A percentile compares a stretch with the other conserved stretches of the same genome.
Evolutionary conservation across 2,797 vertebrate genomes (phyloP).

Genomic region (Botia almorhae): DNA sequence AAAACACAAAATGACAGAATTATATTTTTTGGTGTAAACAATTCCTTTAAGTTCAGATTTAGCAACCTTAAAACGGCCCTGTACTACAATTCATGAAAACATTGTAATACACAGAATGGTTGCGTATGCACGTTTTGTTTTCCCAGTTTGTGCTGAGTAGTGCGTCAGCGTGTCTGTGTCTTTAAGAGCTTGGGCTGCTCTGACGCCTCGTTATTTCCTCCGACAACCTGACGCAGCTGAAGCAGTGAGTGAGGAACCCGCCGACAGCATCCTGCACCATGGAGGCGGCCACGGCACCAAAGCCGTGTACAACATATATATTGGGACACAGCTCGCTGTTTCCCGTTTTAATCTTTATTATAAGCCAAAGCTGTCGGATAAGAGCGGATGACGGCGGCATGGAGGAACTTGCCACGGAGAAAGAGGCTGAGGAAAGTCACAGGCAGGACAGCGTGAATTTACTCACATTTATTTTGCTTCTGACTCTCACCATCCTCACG

Average conservation of each 20-base stretch:
- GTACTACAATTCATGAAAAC: too few species aligned
- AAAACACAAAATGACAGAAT: too few species aligned
- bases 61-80: too few species aligned
- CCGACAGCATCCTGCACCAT: slow-evolving; percentile 65
- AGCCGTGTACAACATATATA: slow-evolving; percentile 49
- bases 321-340: slow-evolving; percentile 43
- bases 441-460: slow-evolving; percentile 97
- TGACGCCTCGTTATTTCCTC: slow-evolving; percentile 53
- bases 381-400: slow-evolving; percentile 80
- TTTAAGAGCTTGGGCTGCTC: slow-evolving; percentile 75
- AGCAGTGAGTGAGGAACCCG: slow-evolving; percentile 67
- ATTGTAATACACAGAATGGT: too few species aligned
- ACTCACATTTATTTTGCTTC: slow-evolving; percentile 93
- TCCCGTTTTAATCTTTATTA: slow-evolving; percentile 65
- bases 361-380: slow-evolving; percentile 68
- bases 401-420: slow-evolving; percentile 92
- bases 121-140: not conserved
- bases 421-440: slow-evolving; percentile 97
- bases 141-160: not conserved
- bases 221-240: slow-evolving; percentile 66
- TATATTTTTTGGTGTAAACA: too few species aligned
- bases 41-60: too few species aligned
- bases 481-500: slow-evolving; percentile 95
- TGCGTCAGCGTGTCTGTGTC: slow-evolving; percentile 61
- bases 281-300: slow-evolving; percentile 59